Base-by-base conservation (phyloP, 64 coral and sea anemone genomes). In the Pocillopora damicornis region DNA sequence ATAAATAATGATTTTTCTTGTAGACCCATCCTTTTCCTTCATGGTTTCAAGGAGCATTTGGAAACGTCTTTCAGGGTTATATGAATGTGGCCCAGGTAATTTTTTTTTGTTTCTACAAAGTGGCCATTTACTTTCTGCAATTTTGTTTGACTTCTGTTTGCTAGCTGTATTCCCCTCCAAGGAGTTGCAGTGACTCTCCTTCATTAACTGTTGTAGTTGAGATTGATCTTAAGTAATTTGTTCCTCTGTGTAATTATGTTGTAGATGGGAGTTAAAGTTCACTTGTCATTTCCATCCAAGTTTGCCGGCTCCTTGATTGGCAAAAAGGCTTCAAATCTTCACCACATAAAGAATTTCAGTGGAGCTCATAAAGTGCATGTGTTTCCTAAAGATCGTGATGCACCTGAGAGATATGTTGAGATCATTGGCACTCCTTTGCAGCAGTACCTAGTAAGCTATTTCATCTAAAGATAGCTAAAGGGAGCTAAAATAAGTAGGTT, bases 301-400 rank as follows among this genome's bases (percentile, higher is more conserved):
- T 92, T 87, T 61, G 90, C 90, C 18, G 90, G 90, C 15, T 75
- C 90, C 13, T 13, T 92, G 61, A 92, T 92, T 35, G 90, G 90
- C 38, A 92, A 75, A 35, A 76, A 87, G 76, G 90, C 82, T 56
- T 92, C 90, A 7, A 87, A 87, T 56, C 77, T 84, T 74, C 76
- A 63, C 58, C 86, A 92, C 64, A 92, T 92, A 77, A 92, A 92
- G 83, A 87, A 76, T 22, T 87, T 87, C 11, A 92, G 90, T 79
- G 74, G 83, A 15, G 90, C 76, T 25, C 60, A 75, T 51, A 92
- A 79, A 79, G 60, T 92, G 22, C 90, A 92, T 87, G 90, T 92
- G 61, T 78, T 86, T 60, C 90, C 90, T 6, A 86, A 92, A 34
- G 90, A 92, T 58, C 84, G 86, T 10, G 81, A 85, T 56, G 84